Conservation (phyloP, 35 echinoderm and acorn worm genomes). For the Apostichopus japonicus region DNA sequence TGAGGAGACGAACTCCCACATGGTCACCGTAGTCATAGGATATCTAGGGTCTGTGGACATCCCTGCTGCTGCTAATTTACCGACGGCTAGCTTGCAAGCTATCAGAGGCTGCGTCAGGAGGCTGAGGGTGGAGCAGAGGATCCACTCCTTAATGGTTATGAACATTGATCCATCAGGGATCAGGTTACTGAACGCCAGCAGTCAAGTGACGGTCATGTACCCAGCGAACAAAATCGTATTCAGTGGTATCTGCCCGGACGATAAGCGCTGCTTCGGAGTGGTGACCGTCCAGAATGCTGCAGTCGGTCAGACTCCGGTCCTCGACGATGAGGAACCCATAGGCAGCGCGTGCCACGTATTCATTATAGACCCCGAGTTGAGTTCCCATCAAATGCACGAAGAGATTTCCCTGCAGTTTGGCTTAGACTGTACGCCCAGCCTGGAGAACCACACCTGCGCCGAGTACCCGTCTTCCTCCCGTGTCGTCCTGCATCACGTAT, state of each 20-base stretch:
- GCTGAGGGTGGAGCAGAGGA: conserved; percentile 86
- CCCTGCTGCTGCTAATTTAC: conserved; percentile 92
- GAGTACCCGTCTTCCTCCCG: conserved; percentile 84
- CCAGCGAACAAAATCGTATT: conserved; percentile 90
- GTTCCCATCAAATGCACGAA: conserved; percentile 80
- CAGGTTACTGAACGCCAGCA: conserved; percentile 75
- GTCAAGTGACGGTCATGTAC: conserved; percentile 78
- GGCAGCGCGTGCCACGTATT: conserved; percentile 99
- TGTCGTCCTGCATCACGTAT: conserved; percentile 70
- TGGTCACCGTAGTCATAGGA: conserved; percentile 73
- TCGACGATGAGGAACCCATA: conserved; percentile 81
- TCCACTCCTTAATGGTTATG: conserved; percentile 97
- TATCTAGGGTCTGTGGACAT: conserved; percentile 99
- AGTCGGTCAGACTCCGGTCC: conserved; percentile 37
- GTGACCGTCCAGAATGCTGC: conserved; percentile 80
- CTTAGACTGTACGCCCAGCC: conserved; percentile 67
- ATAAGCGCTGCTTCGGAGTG: conserved; percentile 95
- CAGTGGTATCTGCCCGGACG: conserved; percentile 95
- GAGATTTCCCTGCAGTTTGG: conserved; percentile 81
- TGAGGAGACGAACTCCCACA: not conserved
- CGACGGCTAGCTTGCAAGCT: conserved; percentile 95
- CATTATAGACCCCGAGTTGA: conserved; percentile 86
- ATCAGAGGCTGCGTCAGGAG: conserved; percentile 95
- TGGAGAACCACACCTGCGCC: conserved; percentile 76
- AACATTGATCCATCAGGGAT: conserved; percentile 79